Base-by-base conservation (phyloP, 2,888 invertebrate genomes). In the Alloscopus bannaensis region DNA sequence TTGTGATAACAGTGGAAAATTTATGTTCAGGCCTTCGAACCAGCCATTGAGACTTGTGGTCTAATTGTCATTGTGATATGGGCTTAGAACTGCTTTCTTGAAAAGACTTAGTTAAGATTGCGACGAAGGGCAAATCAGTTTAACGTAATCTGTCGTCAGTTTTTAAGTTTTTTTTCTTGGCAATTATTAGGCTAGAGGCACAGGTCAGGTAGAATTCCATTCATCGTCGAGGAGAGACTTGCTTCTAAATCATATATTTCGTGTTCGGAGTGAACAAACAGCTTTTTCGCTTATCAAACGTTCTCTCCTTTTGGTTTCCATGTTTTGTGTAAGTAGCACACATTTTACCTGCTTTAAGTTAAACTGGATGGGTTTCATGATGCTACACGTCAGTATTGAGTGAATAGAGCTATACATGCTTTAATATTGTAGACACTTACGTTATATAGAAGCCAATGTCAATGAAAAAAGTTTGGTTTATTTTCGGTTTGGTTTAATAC, bases 41-140 rank as follows among this genome's bases (percentile, higher is more conserved):
- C 57, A 65, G 65, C 65, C 65, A 59, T 45, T 55, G 60, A 64
- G 72, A 64, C 72, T 72, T 64, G 20, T 65, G 57, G 55, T 73
- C 65, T 72, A 64, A 72, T 64, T 66, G 73, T 73, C 31, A 59
- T 57, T 73, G 73, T 73, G 73, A 73, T 73, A 65, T 20, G 31
- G 57, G 57, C 57, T 57, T 57, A 20, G 57, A 57, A 57, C 57
- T 29, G 57, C 57, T 29, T 57, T 57, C 57, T 57, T 57, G 57
- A 57, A 57, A 57, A 57, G 57, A 57, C 57, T 57, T 29, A 57
- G 57, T 57, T 57, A 57, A 57, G 57, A 57, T 55, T 55, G 55
- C n/a, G 20, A 31, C n/a, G 29, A 57, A 28, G 22, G 18, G 24
- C 50, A 22, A 57, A 57, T 31, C 57, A 57, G 55, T 57, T 57